phyloP scores from a whole-genome alignment of 2,888 invertebrate genomes.

The Brachylomia viminalis region DNA sequence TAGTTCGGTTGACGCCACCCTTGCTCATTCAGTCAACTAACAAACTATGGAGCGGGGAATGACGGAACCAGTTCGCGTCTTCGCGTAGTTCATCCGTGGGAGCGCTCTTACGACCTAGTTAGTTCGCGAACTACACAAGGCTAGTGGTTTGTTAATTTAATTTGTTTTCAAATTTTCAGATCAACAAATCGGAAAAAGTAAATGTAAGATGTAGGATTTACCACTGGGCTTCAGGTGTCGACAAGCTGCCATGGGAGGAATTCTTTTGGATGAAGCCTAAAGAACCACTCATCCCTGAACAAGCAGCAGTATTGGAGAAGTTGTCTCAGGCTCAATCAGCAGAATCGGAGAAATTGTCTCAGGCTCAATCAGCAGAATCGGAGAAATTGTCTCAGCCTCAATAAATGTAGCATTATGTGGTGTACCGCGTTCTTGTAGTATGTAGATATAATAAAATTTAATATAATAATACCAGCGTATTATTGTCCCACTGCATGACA shows the following conservation, averaged over 20 bases:
- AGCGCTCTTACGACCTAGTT: too few relatives aligned
- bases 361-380: conserved; percentile 82
- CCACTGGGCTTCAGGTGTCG: conserved; percentile 93
- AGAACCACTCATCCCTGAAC: conserved; percentile 91
- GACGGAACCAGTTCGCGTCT: too few relatives aligned
- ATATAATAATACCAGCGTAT: neutral
- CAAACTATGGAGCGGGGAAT: too few relatives aligned
- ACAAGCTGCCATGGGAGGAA: conserved; percentile 88
- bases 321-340: conserved; percentile 79
- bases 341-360: conserved; percentile 80
- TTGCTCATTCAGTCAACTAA: too few relatives aligned
- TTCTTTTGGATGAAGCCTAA: conserved; percentile 90
- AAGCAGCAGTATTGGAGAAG: conserved; percentile 81
- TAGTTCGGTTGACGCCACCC: too few relatives aligned
- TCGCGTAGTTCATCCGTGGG: too few relatives aligned
- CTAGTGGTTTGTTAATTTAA: too few relatives aligned
- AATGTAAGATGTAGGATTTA: conserved; percentile 94
- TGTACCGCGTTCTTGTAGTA: conserved; percentile 23
- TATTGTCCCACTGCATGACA: neutral
- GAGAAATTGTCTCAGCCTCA: conserved; percentile 79
- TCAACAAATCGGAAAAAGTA: conserved; percentile 93
- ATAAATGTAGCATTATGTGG: conserved; percentile 52
- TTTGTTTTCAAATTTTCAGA: conserved; percentile 83
- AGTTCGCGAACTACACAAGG: too few relatives aligned
- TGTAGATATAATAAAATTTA: conserved; percentile 30